Evolutionary conservation across 2,888 invertebrate species (phyloP).

Genomic region (Cryptocheilus praepositus): DNA sequence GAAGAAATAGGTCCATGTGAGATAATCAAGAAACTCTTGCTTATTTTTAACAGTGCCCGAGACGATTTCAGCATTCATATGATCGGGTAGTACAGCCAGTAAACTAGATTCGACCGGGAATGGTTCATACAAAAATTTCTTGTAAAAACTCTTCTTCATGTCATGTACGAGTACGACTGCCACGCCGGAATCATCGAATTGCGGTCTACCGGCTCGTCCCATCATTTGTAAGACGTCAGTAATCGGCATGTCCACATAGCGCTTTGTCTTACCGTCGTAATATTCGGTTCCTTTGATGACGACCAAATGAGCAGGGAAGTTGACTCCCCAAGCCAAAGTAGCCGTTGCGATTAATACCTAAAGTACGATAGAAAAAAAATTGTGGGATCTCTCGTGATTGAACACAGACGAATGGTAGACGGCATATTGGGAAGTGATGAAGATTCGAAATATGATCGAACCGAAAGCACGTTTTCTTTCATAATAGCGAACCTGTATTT

Average conservation of each 20-base stretch:
- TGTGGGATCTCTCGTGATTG: not conserved
- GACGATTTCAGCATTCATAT: slow-evolving; percentile 97
- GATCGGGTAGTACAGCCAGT: slow-evolving; percentile 93
- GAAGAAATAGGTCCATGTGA: slow-evolving; percentile 99
- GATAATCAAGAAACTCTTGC: slow-evolving; percentile 95
- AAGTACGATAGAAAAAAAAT: not conserved
- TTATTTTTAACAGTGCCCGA: slow-evolving; percentile 96
- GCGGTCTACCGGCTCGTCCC: slow-evolving; percentile 98
- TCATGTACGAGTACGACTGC: slow-evolving; percentile 95
- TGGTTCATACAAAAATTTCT: slow-evolving; percentile 98
- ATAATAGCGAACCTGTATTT: slow-evolving; percentile 85
- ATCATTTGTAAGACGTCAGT: slow-evolving; percentile 99
- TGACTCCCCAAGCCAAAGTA: slow-evolving; percentile 99
- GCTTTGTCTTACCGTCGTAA: slow-evolving; percentile 96
- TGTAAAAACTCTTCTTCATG: slow-evolving; percentile 98
- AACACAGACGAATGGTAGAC: too few species aligned
- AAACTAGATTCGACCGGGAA: slow-evolving; percentile 99
- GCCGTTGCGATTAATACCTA: slow-evolving; percentile 96
- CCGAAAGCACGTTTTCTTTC: too few species aligned
- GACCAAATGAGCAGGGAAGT: slow-evolving; percentile 98
- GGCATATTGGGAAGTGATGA: too few species aligned
- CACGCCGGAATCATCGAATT: slow-evolving; percentile 95
- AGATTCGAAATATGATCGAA: too few species aligned
- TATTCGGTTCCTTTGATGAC: slow-evolving; percentile 99
- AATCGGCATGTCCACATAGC: slow-evolving; percentile 99